These are phyloP conservation scores for Drosophila arizonae DNA, from an alignment of 1,140 invertebrate species.

Conservation along the genomic window DNA sequence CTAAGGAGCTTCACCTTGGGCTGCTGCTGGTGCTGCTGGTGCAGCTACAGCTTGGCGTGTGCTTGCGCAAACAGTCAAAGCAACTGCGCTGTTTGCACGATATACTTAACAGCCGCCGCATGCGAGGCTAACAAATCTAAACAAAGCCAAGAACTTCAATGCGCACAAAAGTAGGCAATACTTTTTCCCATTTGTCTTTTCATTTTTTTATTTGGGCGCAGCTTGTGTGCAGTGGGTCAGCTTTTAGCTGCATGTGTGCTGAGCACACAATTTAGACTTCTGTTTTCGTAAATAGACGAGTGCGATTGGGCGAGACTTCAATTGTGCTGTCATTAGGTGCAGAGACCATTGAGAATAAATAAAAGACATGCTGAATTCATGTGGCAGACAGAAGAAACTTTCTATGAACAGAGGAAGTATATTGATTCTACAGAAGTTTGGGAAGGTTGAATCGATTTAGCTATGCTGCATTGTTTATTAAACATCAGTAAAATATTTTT, in stretches of 20 bases:
- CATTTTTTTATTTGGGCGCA: background rate
- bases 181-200: slow-evolving; percentile 18
- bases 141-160: slow-evolving; percentile 55
- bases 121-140: slow-evolving; percentile 34
- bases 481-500: too few relatives aligned
- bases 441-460: too few relatives aligned
- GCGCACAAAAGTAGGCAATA: slow-evolving; percentile 62
- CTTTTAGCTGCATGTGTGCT: slow-evolving; percentile 4
- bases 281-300: background rate
- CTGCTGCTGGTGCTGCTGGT: slow-evolving; percentile 23
- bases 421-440: too few relatives aligned
- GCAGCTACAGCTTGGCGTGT: background rate
- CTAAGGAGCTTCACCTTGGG: slow-evolving; percentile 53
- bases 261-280: slow-evolving; percentile 37
- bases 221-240: background rate
- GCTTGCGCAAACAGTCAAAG: slow-evolving; percentile 36
- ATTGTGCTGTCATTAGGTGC: background rate
- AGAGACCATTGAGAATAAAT: too few relatives aligned
- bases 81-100: slow-evolving; percentile 30
- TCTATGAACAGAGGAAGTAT: too few relatives aligned
- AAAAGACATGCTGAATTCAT: too few relatives aligned
- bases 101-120: slow-evolving; percentile 46
- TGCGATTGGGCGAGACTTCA: background rate
- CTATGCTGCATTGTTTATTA: too few relatives aligned
- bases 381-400: too few relatives aligned